Evolutionary conservation across 2,797 vertebrate species (phyloP), one percentile per base, ranked within the genome.

Genomic region (Lithobates sylvaticus): DNA sequence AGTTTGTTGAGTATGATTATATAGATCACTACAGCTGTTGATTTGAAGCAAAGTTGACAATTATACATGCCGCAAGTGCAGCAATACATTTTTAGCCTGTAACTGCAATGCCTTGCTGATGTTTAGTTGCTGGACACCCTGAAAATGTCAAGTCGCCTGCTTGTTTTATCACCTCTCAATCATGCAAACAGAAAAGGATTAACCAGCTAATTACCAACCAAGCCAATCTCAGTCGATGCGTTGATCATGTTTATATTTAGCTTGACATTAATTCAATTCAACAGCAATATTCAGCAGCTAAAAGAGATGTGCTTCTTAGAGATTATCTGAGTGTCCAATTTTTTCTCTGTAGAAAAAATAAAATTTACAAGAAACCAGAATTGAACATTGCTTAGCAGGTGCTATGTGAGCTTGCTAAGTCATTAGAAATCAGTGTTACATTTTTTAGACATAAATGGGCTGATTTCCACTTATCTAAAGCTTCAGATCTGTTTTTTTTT

Each of bases 121-220:
- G 54, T 29, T 10, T n/a, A 64, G 70, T 2, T 10, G 34, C 70
- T n/a, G 36, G 75, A 64, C 18, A 77, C 54, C 64, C 21, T 32
- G 9, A 58, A 64, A 61, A 64, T 61, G 54, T 77, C 73, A 76
- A 12, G 23, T 65, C n/a, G 23, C 61, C 61, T 21, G n/a, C 61
- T 23, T 65, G n/a, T 9, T 65, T 65, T 18, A 21, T 50, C 26
- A 32, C 27, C 3, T 58, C 10, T 34, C 47, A 29, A 21, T 15
- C 74, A 76, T 54, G 16, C 74, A 76, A 34, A 76, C 27, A 58
- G 13, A 54, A 50, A 58, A 23, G n/a, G 61, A 76, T 54, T 76
- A n/a, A 58, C 47, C 16, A 42, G 23, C 70, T 42, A 34, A 72
- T 42, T 23, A 72, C 16, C 34, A 42, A 36, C 4, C 36, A 39